A percentile compares a stretch with the other conserved stretches of the same genome.
Evolutionary conservation across 1,140 invertebrate genomes (phyloP).

Genomic region (Drosophila fuyamai): DNA sequence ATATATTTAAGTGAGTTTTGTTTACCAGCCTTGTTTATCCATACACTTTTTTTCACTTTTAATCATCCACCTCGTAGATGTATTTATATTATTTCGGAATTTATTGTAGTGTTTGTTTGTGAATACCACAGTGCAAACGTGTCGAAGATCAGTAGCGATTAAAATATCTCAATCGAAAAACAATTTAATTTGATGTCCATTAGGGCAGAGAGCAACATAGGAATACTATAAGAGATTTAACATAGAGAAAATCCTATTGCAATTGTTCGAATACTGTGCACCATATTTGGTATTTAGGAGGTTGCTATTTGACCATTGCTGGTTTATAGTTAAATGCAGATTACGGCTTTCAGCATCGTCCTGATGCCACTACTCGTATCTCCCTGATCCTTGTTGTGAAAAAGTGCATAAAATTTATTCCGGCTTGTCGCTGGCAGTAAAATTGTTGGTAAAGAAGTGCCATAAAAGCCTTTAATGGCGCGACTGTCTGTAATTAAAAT

Average conservation of each 20-base stretch:
- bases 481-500: conserved; percentile 77
- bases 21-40: conserved; percentile 15
- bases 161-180: conserved; percentile 23
- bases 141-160: neutral
- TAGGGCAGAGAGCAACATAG: neutral
- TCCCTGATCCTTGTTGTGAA: conserved; percentile 18
- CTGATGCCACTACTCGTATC: conserved; percentile 28
- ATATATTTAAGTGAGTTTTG: conserved; percentile 4
- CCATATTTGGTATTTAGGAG: neutral
- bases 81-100: conserved; percentile 36
- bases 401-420: conserved; percentile 72
- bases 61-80: conserved; percentile 2
- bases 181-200: conserved; percentile 9
- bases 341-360: conserved; percentile 8
- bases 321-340: conserved; percentile 17
- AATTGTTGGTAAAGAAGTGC: conserved; percentile 72
- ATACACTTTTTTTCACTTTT: conserved; percentile 9
- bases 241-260: neutral
- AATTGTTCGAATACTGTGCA: neutral
- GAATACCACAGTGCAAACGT: conserved; percentile 5
- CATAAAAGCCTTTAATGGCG: conserved; percentile 78
- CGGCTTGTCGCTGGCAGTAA: conserved; percentile 58
- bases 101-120: conserved; percentile 1
- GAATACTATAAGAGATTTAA: neutral
- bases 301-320: conserved; percentile 13